phyloP scores from a whole-genome alignment of 1,140 invertebrate genomes.

The Diorhabda elongata region DNA sequence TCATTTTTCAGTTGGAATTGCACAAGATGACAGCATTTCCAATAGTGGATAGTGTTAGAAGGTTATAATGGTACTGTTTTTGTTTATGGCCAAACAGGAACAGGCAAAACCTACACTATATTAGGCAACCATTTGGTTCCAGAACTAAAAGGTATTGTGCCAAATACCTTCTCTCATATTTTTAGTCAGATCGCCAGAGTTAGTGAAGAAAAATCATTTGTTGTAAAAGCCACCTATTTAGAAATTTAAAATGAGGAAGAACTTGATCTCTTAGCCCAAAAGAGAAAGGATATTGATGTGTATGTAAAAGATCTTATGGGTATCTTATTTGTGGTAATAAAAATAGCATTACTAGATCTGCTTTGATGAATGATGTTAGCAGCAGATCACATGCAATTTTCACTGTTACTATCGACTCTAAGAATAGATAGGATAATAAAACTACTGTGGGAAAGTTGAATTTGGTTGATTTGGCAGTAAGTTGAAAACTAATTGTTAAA shows the following conservation, averaged over 20 bases:
- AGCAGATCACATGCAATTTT: constrained; percentile 98
- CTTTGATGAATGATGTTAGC: constrained; percentile 98
- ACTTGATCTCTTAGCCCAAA: constrained; percentile 83
- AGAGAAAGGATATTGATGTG: constrained; percentile 82
- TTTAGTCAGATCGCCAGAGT: constrained; percentile 88
- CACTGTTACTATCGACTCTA: constrained; percentile 94
- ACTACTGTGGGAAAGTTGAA: constrained; percentile 72
- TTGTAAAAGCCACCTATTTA: constrained; percentile 89
- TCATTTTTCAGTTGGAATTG: constrained; percentile 65
- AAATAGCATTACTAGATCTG: constrained; percentile 78
- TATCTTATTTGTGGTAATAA: constrained; percentile 86
- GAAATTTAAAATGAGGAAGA: constrained; percentile 97
- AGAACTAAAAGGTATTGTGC: constrained; percentile 89
- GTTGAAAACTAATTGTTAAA: constrained; percentile 16
- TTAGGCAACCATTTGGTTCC: constrained; percentile 79
- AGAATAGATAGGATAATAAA: constrained; percentile 69
- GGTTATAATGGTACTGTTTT: constrained; percentile 99
- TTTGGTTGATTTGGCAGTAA: constrained; percentile 68
- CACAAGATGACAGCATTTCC: constrained; percentile 94
- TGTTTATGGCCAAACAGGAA: constrained; percentile 97
- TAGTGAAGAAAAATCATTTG: constrained; percentile 71
- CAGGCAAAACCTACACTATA: constrained; percentile 99
- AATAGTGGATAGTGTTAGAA: constrained; percentile 85
- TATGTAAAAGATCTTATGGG: constrained; percentile 89
- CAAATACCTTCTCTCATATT: constrained; percentile 94